Base-by-base conservation (phyloP, 2,113 vertebrate species). In the Thinocorus orbignyianus region DNA sequence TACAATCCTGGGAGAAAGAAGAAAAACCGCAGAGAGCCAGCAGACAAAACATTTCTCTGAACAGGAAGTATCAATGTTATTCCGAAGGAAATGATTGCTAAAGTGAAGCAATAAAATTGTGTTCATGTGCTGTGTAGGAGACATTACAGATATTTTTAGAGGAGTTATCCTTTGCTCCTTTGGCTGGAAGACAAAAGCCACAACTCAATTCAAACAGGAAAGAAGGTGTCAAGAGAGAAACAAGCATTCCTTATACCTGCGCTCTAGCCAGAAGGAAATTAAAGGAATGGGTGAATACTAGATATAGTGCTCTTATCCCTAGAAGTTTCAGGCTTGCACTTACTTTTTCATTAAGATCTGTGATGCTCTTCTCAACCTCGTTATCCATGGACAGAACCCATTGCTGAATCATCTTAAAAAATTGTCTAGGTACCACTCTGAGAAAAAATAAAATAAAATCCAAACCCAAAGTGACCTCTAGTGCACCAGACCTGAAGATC, bases 321-420 rank as follows among this genome's bases (percentile, higher is more conserved):
- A 52, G 23, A 60, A 76, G 31, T 46, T 74, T 58, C 33, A 85
- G 30, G 54, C 39, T 81, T 78, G 33, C 71, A 76, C 94, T 81
- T 97, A 98, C 97, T 9, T 97, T 93, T 30, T 81, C 48, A 7
- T 95, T 87, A 86, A 98, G 95, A 60, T 94, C 91, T 8, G 7
- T 26, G 81, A 89, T 93, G 24, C 89, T 94, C 37, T 96, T 97
- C 87, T 96, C 93, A 82, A 90, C 66, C 69, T 97, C 96, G 61
- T 44, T 94, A 52, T 48, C 83, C 55, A 92, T 52, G 16, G 97
- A 97, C 76, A 97, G 83, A 86, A 97, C 62, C 93, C 91, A 97
- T 2, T 85, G 87, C 18, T 95, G 96, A 92, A 98, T 93, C 97
- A 96, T 95, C 60, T 93, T 87, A 92, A 90, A 97, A 78, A 97